Evolutionary conservation across 2,113 vertebrate species (phyloP).

Genomic region (Theristicus caerulescens): DNA sequence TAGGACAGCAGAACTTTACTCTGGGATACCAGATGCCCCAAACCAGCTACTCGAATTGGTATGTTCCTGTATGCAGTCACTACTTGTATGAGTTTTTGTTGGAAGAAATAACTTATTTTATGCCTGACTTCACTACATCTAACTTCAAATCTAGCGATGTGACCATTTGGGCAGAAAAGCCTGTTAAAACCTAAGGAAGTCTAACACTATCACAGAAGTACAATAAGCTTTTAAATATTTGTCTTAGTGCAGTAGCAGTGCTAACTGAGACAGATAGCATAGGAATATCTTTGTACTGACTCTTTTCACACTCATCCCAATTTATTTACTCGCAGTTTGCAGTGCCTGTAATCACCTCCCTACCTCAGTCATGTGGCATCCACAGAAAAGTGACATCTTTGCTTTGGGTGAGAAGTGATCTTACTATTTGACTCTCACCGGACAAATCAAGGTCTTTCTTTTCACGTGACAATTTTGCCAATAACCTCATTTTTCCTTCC

Average conservation of each 20-base stretch:
- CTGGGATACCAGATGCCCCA: conserved; percentile 93
- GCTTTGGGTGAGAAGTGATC: conserved; percentile 82
- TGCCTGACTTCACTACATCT: background rate
- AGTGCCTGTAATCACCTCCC: conserved; percentile 78
- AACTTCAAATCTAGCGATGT: background rate
- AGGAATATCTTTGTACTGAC: background rate
- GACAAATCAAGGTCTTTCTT: background rate
- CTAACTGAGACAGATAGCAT: background rate
- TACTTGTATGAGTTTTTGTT: background rate
- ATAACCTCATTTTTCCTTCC: background rate
- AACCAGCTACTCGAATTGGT: conserved; percentile 92
- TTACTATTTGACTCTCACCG: background rate
- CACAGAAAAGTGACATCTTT: conserved; percentile 84
- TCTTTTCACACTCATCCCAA: background rate
- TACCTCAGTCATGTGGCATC: conserved; percentile 89
- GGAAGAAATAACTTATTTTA: background rate
- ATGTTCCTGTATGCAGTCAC: background rate
- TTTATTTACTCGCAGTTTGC: conserved; percentile 69
- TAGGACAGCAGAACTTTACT: conserved; percentile 90
- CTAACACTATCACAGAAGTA: background rate
- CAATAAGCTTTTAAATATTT: background rate
- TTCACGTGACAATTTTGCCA: background rate
- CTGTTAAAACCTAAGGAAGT: background rate
- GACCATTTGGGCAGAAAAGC: background rate
- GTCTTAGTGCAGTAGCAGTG: background rate